phyloP scores from a whole-genome alignment of 2,113 vertebrate species.

The Phycodurus eques region DNA sequence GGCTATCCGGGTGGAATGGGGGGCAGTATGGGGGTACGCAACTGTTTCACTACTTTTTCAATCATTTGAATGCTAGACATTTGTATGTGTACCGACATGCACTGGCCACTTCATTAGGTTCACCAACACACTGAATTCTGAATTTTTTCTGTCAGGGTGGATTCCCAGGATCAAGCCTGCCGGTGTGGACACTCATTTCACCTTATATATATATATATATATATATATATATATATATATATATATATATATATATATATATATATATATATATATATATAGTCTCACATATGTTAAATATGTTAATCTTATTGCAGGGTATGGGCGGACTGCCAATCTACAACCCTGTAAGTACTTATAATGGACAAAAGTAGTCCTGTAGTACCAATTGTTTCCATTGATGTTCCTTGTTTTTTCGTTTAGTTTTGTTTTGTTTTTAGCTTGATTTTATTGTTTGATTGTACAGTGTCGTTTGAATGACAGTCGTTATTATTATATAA shows the following conservation, averaged over 20 bases:
- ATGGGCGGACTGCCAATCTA: slow-evolving; percentile 74
- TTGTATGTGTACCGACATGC: background rate
- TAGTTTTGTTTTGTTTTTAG: too few species aligned
- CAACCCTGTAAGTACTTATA: slow-evolving; percentile 73
- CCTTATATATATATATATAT: too few species aligned
- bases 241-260: too few species aligned
- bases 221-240: too few species aligned
- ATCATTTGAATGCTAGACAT: background rate
- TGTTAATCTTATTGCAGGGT: slow-evolving; percentile 53
- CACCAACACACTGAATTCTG: background rate
- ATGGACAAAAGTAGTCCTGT: background rate
- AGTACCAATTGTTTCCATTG: background rate
- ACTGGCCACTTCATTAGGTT: background rate
- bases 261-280: too few species aligned
- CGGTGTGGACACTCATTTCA: slow-evolving; percentile 41
- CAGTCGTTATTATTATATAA: too few species aligned
- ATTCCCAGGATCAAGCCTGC: slow-evolving; percentile 63
- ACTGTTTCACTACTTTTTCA: background rate
- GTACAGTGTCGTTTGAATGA: too few species aligned
- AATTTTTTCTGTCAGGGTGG: slow-evolving; percentile 30
- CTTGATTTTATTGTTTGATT: too few species aligned
- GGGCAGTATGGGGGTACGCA: slow-evolving; percentile 15
- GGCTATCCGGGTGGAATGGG: slow-evolving; percentile 10
- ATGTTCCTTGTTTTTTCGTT: background rate
- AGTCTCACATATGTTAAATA: background rate